Evolutionary conservation across 2,888 invertebrate species (phyloP).

Genomic region (Oscheius sp.): DNA sequence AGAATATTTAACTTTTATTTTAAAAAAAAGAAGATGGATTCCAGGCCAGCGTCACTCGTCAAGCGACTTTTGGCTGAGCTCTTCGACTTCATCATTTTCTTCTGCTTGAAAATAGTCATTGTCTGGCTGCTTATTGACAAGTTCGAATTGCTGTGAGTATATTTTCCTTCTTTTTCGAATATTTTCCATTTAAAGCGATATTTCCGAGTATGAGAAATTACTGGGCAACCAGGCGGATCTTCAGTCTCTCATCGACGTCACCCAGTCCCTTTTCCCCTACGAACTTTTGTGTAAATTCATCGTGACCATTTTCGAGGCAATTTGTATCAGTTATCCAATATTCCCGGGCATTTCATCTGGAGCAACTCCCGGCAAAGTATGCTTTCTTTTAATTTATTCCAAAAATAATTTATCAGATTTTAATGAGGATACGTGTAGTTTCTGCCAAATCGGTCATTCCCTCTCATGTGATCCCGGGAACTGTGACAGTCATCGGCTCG

Average conservation of each 20-base stretch:
- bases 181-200: slow-evolving; percentile 63
- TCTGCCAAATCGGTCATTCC: slow-evolving; percentile 48
- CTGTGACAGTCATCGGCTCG: slow-evolving; percentile 36
- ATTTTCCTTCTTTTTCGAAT: slow-evolving; percentile 8
- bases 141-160: slow-evolving; percentile 59
- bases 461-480: slow-evolving; percentile 36
- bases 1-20: background rate
- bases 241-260: slow-evolving; percentile 66
- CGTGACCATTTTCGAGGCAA: slow-evolving; percentile 62
- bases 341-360: slow-evolving; percentile 48
- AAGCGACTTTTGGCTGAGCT: slow-evolving; percentile 63
- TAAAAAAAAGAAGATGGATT: background rate
- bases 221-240: slow-evolving; percentile 64
- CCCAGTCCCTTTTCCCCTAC: slow-evolving; percentile 70
- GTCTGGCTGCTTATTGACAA: slow-evolving; percentile 59
- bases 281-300: slow-evolving; percentile 65
- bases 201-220: slow-evolving; percentile 59
- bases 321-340: slow-evolving; percentile 46
- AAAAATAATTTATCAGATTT: slow-evolving; percentile 21
- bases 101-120: slow-evolving; percentile 62
- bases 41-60: slow-evolving; percentile 54
- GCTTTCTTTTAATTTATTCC: background rate
- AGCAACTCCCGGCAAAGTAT: slow-evolving; percentile 68
- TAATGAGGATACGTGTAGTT: slow-evolving; percentile 67
- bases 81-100: slow-evolving; percentile 63